These are phyloP conservation scores for Antennarius maculatus DNA, from an alignment of 2,797 vertebrate species.

Conservation along the genomic window DNA sequence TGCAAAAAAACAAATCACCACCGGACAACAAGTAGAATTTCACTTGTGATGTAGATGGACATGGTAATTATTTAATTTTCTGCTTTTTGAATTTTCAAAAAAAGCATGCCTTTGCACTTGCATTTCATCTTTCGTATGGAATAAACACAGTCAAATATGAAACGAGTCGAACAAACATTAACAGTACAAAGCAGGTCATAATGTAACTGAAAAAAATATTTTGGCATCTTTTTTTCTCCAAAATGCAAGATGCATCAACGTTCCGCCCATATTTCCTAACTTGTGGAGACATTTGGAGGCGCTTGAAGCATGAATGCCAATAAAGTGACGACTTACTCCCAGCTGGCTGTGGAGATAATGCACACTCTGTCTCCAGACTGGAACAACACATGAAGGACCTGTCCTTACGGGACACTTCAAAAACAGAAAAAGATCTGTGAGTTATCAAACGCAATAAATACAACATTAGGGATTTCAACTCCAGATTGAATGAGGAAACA, in stretches of 20 bases:
- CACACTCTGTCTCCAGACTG: conserved; percentile 17
- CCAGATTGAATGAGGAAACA: conserved; percentile 6
- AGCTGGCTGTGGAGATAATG: conserved; percentile 57
- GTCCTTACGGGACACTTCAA: conserved; percentile 28
- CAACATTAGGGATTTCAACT: conserved; percentile 14
- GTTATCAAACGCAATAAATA: conserved; percentile 27
- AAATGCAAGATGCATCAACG: conserved; percentile 44
- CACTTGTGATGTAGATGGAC: too few relatives aligned
- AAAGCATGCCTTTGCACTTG: background rate
- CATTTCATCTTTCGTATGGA: background rate
- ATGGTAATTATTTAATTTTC: too few relatives aligned
- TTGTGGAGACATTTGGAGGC: conserved; percentile 43
- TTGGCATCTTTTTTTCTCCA: conserved; percentile 43
- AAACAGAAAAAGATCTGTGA: conserved; percentile 22
- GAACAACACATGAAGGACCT: conserved; percentile 42
- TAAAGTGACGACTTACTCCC: conserved; percentile 49
- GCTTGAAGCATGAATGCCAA: conserved; percentile 51
- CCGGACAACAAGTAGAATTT: too few relatives aligned
- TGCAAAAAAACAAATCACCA: too few relatives aligned
- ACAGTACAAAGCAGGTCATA: conserved; percentile 47
- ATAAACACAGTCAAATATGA: too few relatives aligned
- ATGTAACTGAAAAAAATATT: conserved; percentile 41
- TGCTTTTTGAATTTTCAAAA: too few relatives aligned
- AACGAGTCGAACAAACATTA: too few relatives aligned
- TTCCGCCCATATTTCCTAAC: conserved; percentile 60